Percentiles rank a stretch among this genome's conserved stretches.
These are phyloP conservation scores for Peribatodes rhomboidaria DNA, from an alignment of 2,888 invertebrate genomes.

Conservation along the genomic window DNA sequence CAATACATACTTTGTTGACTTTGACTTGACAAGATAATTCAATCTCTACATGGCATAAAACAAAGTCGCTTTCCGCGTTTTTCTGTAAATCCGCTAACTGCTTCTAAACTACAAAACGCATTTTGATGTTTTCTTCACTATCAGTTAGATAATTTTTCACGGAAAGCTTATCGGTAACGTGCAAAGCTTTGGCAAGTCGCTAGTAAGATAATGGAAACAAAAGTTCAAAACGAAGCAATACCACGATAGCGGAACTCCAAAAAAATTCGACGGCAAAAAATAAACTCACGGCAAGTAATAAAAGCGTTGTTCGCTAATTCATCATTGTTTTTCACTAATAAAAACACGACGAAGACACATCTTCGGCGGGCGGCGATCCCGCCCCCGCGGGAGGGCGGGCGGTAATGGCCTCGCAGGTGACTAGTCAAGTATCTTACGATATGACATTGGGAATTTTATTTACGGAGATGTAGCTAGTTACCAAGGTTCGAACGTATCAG, in stretches of 20 bases:
- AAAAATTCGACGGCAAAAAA: constrained; percentile 53
- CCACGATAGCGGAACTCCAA: constrained; percentile 39
- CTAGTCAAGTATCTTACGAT: constrained; percentile 32
- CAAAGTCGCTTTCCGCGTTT: no score
- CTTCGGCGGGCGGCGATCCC: constrained; percentile 46
- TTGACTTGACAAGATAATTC: no score
- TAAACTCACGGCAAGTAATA: constrained; percentile 68
- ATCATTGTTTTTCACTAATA: constrained; percentile 83
- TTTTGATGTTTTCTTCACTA: no score
- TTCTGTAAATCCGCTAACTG: no score
- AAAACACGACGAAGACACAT: constrained; percentile 80
- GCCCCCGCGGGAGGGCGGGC: constrained; percentile 36
- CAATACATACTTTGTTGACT: no score
- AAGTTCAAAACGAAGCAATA: background rate
- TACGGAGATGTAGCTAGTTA: background rate
- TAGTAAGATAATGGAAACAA: background rate
- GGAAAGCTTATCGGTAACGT: no score
- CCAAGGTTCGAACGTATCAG: no score
- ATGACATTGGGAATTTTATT: constrained; percentile 11
- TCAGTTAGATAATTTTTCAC: no score
- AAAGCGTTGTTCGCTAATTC: constrained; percentile 77
- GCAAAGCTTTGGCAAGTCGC: no score
- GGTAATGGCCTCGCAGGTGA: constrained; percentile 54
- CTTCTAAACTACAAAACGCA: no score
- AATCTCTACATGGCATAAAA: no score